Evolutionary conservation across 2,888 invertebrate genomes (phyloP), one percentile per base, ranked within the genome.

Genomic region (Metellina segmentata): DNA sequence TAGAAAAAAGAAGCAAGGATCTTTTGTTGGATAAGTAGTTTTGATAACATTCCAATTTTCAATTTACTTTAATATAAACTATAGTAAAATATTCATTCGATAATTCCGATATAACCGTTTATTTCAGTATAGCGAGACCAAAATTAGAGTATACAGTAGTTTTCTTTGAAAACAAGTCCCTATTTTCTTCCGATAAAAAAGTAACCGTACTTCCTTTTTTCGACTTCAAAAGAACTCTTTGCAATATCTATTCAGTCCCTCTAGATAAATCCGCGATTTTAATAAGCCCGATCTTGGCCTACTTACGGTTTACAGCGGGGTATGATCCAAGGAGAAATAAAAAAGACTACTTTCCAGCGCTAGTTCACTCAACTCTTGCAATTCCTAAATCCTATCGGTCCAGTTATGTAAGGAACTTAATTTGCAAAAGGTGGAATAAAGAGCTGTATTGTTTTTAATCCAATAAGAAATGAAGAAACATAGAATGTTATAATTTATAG

Each of bases 231-330:
- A 34, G 34, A 34, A 34, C 61, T 61, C 8, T 9, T 49, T 82
- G 71, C n/a, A 71, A 82, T 82, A 71, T 82, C n/a, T 82, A 71
- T 51, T 71, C 71, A n/a, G 49, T 19, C 51, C 81, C 81, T 82
- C 48, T 13, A 82, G 70, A 61, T 34, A 61, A 49, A 72, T 49
- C 72, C 34, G 72, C 52, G 53, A 51, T 11, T 20, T 75, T 85
- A 85, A 85, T 53, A 75, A 85, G 85, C 85, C 72, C 61, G 85
- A 85, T 86, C 85, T 86, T 86, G 85, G 85, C 85, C 85, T 86
- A 78, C 70, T 86, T 86, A 16, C 61, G 20, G 85, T 85, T 86
- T 77, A 48, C n/a, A 70, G 13, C 48, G 71, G 11, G 51, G 69
- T 8, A 71, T 49, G 69, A 49, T 69, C 34, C 16, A 71, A 61